Percentiles rank a stretch among this genome's conserved stretches.
phyloP scores from a whole-genome alignment of 2,113 vertebrate genomes.

The Malaclemys terrapin region DNA sequence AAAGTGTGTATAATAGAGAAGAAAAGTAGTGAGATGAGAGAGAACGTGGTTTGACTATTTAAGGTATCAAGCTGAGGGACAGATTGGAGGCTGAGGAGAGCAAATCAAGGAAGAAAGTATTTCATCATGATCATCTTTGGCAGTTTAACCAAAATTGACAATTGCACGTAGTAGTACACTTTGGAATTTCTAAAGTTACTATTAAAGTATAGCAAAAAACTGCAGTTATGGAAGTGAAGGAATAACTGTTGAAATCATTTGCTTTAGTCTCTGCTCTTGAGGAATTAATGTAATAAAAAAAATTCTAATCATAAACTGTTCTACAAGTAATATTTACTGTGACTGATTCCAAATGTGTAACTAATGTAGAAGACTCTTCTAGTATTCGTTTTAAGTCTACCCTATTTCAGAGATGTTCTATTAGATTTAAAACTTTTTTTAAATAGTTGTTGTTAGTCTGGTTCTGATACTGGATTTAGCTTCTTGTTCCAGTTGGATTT shows the following conservation, averaged over 20 bases:
- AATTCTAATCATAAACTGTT: neutral
- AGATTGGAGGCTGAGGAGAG: neutral
- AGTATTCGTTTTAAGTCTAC: neutral
- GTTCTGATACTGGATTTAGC: neutral
- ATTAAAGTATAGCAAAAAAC: neutral
- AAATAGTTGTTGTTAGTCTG: neutral
- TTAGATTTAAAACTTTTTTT: neutral
- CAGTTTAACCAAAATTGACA: neutral
- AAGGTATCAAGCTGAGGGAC: neutral
- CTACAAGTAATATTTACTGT: neutral
- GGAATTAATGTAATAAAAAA: neutral
- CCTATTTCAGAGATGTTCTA: neutral
- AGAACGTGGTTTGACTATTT: neutral
- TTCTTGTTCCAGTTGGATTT: conserved; percentile 12
- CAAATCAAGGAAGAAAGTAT: neutral
- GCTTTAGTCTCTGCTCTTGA: neutral
- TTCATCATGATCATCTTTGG: neutral
- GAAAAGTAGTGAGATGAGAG: neutral
- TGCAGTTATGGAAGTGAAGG: neutral
- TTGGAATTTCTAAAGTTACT: neutral
- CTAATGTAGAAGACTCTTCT: neutral
- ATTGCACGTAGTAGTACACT: neutral
- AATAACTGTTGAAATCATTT: neutral
- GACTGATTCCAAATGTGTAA: neutral
- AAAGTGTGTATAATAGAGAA: neutral